Evolutionary conservation across 2,113 vertebrate species (phyloP), one percentile per base, ranked within the genome.

Genomic region (Proteles cristata): DNA sequence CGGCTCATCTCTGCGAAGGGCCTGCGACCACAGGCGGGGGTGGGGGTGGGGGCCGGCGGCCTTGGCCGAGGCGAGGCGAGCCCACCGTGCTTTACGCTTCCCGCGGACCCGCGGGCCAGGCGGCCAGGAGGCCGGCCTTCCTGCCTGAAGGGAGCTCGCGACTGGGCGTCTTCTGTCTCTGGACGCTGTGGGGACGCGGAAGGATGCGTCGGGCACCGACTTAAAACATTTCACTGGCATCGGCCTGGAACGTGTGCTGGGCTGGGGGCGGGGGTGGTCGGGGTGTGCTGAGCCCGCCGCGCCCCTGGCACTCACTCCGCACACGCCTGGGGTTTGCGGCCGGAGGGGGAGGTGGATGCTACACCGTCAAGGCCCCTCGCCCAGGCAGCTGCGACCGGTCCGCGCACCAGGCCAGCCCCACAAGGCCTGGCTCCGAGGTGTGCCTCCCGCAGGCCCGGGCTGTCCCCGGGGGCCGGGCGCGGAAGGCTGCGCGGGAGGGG

Each of bases 31-130:
- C 10, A 31, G 21, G 33, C 35, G 2, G 61, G 28, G n/a, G n/a
- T n/a, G n/a, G n/a, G n/a, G n/a, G n/a, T n/a, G n/a, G 48, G 17
- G 39, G 35, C 26, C 1, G 0, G 58, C 0, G 63, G 58, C 63
- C 61, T 12, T 31, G 5, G 1, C 0, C 5, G 69, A 5, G 55
- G 65, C 26, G 2, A 7, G 1, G 4, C 0, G 11, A 53, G 55
- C n/a, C 55, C 19, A 26, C 0, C 39, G 39, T 3, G 2, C 5
- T 5, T 16, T 21, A 2, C 31, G 31, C 11, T 25, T 33, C 26
- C 61, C 50, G 2, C 6, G 0, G 58, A 14, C 45, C 0, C 45
- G 15, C 1, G 6, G 1, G 0, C 16, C 1, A 2, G 66, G 0
- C 21, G 31, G 45, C 43, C 1, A 2, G 5, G 53, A 26, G 50